Evolutionary conservation across 1,140 invertebrate species (phyloP).

Genomic region (Eupeodes corollae): DNA sequence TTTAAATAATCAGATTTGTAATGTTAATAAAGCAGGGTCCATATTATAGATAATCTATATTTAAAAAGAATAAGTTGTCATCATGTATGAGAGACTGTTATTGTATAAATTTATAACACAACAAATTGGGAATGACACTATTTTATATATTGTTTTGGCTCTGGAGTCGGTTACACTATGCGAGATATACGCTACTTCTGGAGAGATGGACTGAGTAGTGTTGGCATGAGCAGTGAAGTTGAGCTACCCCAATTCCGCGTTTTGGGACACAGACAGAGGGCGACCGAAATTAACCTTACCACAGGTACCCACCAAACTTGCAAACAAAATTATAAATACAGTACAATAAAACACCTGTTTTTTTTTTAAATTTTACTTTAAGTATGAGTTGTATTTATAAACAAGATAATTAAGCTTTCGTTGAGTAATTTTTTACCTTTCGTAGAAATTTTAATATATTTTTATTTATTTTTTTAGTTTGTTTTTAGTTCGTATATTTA

Average conservation of each 20-base stretch:
- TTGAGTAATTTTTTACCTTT: neutral
- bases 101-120: neutral
- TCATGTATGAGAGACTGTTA: too few species aligned
- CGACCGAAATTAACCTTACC: slow-evolving; percentile 81
- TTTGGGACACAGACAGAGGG: slow-evolving; percentile 81
- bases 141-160: slow-evolving; percentile 44
- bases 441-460: neutral
- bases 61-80: too few species aligned
- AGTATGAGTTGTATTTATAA: slow-evolving; percentile 1
- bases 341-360: neutral
- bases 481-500: neutral
- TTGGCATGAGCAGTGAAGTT: slow-evolving; percentile 83
- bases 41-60: too few species aligned
- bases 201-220: slow-evolving; percentile 76
- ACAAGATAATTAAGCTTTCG: neutral
- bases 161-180: slow-evolving; percentile 90
- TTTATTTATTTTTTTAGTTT: neutral
- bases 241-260: slow-evolving; percentile 91
- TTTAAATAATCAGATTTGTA: too few species aligned
- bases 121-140: slow-evolving; percentile 41
- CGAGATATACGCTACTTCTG: slow-evolving; percentile 95
- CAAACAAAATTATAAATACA: slow-evolving; percentile 5
- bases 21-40: too few species aligned
- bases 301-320: slow-evolving; percentile 64
- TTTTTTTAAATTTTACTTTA: neutral